Evolutionary conservation across 2,797 vertebrate species (phyloP).

Genomic region (Sebastes itinus): DNA sequence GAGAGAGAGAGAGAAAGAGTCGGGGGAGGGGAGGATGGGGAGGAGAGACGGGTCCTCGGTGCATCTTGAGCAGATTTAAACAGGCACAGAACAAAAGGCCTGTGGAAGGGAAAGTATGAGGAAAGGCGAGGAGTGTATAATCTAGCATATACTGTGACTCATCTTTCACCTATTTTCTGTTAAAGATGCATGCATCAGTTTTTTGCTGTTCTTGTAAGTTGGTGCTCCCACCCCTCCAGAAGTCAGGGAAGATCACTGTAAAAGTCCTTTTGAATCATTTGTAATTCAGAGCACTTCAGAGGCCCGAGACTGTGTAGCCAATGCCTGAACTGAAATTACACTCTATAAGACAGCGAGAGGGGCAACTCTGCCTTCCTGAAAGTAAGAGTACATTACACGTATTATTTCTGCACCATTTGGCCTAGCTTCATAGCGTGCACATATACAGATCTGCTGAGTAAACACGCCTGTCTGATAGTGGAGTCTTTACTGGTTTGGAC

Average conservation of each 20-base stretch:
- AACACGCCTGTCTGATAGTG: slow-evolving; percentile 33
- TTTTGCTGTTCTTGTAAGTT: slow-evolving; percentile 47
- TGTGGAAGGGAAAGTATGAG: slow-evolving; percentile 21
- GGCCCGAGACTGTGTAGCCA: slow-evolving; percentile 44
- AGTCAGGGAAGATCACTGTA: slow-evolving; percentile 57
- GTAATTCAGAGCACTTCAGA: slow-evolving; percentile 65
- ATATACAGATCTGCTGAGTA: slow-evolving; percentile 49
- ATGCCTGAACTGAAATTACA: slow-evolving; percentile 57
- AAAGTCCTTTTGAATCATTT: slow-evolving; percentile 65
- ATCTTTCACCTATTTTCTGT: slow-evolving; percentile 47
- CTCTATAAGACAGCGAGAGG: slow-evolving; percentile 36
- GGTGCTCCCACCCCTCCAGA: slow-evolving; percentile 17
- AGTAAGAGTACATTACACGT: slow-evolving; percentile 54
- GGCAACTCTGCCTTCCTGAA: slow-evolving; percentile 39
- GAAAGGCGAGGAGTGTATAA: slow-evolving; percentile 35
- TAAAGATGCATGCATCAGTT: slow-evolving; percentile 38
- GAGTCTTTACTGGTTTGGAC: slow-evolving; percentile 29
- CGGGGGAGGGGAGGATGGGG: not conserved
- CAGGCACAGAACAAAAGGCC: slow-evolving; percentile 47
- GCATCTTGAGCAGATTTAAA: slow-evolving; percentile 49
- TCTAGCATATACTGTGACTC: slow-evolving; percentile 46
- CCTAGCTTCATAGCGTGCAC: slow-evolving; percentile 33
- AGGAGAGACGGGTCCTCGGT: not conserved
- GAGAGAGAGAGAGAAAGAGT: not conserved
- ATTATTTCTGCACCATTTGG: slow-evolving; percentile 73